These are phyloP conservation scores for Liasis olivaceus DNA, from an alignment of 2,797 vertebrate species.

Conservation along the genomic window DNA sequence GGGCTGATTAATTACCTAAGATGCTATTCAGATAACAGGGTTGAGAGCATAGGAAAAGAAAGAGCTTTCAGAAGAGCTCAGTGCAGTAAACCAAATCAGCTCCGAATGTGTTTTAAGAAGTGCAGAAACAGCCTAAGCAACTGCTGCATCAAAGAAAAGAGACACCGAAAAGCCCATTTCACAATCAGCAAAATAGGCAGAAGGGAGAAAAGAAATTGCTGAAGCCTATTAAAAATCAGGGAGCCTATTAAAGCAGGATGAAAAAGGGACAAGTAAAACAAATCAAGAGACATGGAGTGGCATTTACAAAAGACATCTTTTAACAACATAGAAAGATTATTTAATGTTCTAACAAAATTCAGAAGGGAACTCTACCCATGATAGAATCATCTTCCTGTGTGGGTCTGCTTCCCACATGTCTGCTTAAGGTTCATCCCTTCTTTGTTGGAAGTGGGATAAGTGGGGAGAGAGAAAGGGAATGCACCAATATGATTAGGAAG, in stretches of 20 bases:
- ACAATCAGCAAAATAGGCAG: conserved; percentile 72
- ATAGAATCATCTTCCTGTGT: conserved; percentile 12
- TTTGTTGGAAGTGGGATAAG: neutral
- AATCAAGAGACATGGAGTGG: conserved; percentile 70
- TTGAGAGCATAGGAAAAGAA: conserved; percentile 69
- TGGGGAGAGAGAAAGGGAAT: neutral
- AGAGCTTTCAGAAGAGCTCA: conserved; percentile 70
- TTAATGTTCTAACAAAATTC: conserved; percentile 58
- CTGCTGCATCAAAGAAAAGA: conserved; percentile 67
- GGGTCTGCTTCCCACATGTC: neutral
- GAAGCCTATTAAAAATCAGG: conserved; percentile 70
- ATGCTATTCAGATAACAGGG: conserved; percentile 74
- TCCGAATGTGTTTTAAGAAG: conserved; percentile 67
- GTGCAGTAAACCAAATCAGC: conserved; percentile 69
- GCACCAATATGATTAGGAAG: accelerated
- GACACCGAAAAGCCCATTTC: conserved; percentile 68
- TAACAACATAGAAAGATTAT: conserved; percentile 62
- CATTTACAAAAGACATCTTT: conserved; percentile 61
- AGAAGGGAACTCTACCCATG: conserved; percentile 33
- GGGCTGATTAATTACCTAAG: conserved; percentile 75
- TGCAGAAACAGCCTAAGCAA: conserved; percentile 65
- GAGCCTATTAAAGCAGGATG: conserved; percentile 71
- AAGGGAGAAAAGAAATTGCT: conserved; percentile 71
- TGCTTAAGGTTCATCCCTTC: neutral
- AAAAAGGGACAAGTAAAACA: conserved; percentile 71